Evolutionary conservation across 2,113 vertebrate species (phyloP), one percentile per base, ranked within the genome.

Genomic region (Labrus mixtus): DNA sequence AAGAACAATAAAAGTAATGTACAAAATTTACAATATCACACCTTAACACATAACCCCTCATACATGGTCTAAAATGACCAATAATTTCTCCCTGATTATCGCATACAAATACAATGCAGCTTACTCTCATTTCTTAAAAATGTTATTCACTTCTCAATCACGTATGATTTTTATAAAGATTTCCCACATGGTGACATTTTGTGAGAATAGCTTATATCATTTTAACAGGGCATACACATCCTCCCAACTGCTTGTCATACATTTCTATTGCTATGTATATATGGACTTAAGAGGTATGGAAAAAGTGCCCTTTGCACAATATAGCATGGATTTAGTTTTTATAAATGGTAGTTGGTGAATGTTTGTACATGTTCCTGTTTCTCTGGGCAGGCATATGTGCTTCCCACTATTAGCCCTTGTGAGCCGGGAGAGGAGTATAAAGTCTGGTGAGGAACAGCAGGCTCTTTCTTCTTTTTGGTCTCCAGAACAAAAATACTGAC

Each of bases 141-240:
- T 86, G 73, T 87, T 79, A 81, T 80, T 74, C 77, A 88, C 66
- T 72, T 85, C 63, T 87, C 77, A 81, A 83, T 84, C 89, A 88
- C 87, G 79, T 75, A 80, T 87, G 81, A 89, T 90, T 89, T 85
- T 68, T 15, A 79, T 84, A 78, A 87, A 85, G 81, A 85, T 82
- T 85, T 84, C 67, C 79, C 83, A 90, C 83, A 81, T 69, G 68
- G 65, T 66, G 65, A 82, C 61, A 71, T 88, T 72, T 54, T 83
- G 74, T 90, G 88, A 92, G 92, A 91, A 92, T 87, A 93, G 89
- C 89, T 90, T 87, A 89, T 85, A 68, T 83, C 19, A 45, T 89
- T 83, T 88, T 53, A 85, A 85, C 79, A 78, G 86, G 85, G 85
- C 79, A 73, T 70, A 82, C 69, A 78, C 79, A 12, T 72, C 60